Base-by-base conservation (phyloP, 2,113 vertebrate genomes). In the Xenopus tropicalis region DNA sequence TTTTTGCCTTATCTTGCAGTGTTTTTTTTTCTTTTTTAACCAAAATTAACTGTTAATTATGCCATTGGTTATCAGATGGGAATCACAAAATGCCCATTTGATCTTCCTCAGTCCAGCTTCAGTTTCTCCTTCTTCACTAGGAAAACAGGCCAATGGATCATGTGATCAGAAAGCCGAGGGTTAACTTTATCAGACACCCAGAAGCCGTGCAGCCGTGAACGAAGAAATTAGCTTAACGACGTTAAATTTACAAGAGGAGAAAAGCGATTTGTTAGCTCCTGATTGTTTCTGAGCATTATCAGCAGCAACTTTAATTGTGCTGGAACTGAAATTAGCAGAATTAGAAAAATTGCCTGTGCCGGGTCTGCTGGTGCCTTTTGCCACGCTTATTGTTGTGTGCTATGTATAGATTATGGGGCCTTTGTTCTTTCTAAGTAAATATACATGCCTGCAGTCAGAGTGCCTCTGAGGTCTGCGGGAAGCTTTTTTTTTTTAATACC, bases 301-400 rank as follows among this genome's bases (percentile, higher is more conserved):
- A 91, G 90, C 83, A 87, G 84, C 83, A 85, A 83, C 93, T 85
- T 94, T 98, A 96, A 97, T 97, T 98, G 94, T 91, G 94, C 95
- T 92, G 93, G 90, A 95, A 94, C 94, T 91, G 94, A 96, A 97
- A 96, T 98, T 97, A 98, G 93, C 91, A 86, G 92, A 94, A 92
- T 95, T 93, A 93, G 92, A 95, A 91, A 94, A 94, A 95, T 93
- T 90, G 92, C 92, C 87, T 90, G 86, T 88, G 89, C 84, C 93
- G 92, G 93, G 89, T 89, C 80, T 80, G 89, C 92, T 85, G 93
- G 91, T 88, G 86, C 87, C 91, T 93, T 95, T 91, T 94, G 90
- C 93, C 94, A 95, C 85, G 91, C 92, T 90, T 89, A 89, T 95
- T 91, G 89, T 91, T 94, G 91, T 87, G 81, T 84, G 91, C 94